A percentile compares a stretch with the other conserved stretches of the same genome.
These are phyloP conservation scores for Entomobrya multifasciata DNA, from an alignment of 2,888 invertebrate genomes.

Conservation along the genomic window DNA sequence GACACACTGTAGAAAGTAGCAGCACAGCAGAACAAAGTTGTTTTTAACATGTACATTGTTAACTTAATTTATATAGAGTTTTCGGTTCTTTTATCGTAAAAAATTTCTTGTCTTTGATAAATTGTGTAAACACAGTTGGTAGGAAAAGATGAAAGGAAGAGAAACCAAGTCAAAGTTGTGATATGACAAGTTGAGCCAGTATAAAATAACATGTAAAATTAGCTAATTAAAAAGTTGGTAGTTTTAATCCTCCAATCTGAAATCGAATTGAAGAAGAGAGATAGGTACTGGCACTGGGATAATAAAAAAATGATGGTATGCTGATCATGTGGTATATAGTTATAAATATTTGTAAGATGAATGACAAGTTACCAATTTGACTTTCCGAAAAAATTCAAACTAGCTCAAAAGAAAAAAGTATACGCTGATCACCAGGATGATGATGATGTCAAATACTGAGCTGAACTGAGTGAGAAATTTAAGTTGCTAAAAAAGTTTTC, in stretches of 20 bases:
- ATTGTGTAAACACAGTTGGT: conserved; percentile 14
- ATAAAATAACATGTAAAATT: conserved; percentile 31
- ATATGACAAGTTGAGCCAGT: conserved; percentile 1
- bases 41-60: conserved; percentile 14
- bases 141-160: not conserved
- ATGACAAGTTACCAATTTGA: not conserved
- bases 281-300: not conserved
- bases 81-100: not conserved
- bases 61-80: conserved; percentile 27
- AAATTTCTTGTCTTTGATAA: not conserved
- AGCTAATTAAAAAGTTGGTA: conserved; percentile 68
- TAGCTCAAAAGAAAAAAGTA: no score
- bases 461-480: no score
- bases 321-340: not conserved
- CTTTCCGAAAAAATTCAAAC: not conserved
- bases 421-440: no score
- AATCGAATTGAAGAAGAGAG: conserved; percentile 61
- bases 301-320: not conserved
- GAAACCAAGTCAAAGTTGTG: conserved; percentile 6
- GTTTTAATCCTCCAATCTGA: conserved; percentile 58
- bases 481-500: no score
- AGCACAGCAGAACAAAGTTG: not conserved
- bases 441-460: no score
- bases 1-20: no score
- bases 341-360: not conserved